These are phyloP conservation scores for Toxonevra muliebris DNA, from an alignment of 2,888 invertebrate genomes.

Conservation along the genomic window DNA sequence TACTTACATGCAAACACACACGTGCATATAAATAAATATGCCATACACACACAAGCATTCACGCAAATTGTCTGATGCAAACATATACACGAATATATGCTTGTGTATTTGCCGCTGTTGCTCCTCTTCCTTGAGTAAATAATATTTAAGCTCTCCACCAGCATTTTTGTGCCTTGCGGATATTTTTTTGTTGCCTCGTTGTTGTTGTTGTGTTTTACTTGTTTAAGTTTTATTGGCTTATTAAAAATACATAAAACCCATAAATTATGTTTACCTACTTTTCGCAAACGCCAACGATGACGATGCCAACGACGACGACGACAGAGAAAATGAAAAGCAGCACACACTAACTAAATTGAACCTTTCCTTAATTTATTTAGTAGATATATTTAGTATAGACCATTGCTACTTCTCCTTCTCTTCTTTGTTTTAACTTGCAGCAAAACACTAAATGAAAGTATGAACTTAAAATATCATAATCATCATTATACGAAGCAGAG, in stretches of 20 bases:
- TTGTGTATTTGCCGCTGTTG: slow-evolving; percentile 18
- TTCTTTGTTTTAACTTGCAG: neutral
- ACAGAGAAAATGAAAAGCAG: too few relatives aligned
- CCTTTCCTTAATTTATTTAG: too few relatives aligned
- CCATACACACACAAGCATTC: neutral
- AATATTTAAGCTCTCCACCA: slow-evolving; percentile 1
- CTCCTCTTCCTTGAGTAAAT: neutral
- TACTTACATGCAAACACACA: neutral
- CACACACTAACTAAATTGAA: too few relatives aligned
- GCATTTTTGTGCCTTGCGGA: neutral
- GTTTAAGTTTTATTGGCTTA: slow-evolving; percentile 46
- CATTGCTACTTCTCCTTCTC: neutral
- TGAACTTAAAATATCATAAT: slow-evolving; percentile 1
- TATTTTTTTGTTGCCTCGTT: slow-evolving; percentile 7
- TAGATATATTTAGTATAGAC: too few relatives aligned
- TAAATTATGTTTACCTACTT: slow-evolving; percentile 52
- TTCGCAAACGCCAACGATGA: neutral
- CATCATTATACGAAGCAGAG: neutral
- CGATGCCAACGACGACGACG: too few relatives aligned
- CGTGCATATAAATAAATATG: neutral
- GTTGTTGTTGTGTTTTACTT: slow-evolving; percentile 23
- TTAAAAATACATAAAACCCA: slow-evolving; percentile 56
- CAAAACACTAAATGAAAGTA: slow-evolving; percentile 1
- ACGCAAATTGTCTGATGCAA: neutral
- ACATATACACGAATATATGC: neutral